Conservation (phyloP, 2,113 vertebrate genomes). For the Platysteira castanea region DNA sequence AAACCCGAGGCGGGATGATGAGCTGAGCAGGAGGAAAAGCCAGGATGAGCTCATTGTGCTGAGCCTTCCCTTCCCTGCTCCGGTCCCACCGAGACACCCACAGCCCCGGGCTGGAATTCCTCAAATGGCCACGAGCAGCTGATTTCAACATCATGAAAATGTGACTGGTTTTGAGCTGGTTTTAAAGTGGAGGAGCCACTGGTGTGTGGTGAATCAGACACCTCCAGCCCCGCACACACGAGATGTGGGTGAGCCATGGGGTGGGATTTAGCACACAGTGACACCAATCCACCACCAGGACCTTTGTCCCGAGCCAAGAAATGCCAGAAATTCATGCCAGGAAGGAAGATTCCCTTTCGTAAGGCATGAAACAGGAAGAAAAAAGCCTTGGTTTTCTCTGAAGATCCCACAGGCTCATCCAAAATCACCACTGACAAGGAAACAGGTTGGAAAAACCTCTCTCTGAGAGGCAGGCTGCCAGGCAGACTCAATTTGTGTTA, state of each 20-base stretch:
- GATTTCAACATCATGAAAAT: not conserved
- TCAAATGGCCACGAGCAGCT: not conserved
- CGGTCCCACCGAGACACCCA: not conserved
- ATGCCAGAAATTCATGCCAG: not conserved
- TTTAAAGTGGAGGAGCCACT: not conserved
- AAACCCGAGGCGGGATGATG: not conserved
- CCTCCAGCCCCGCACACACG: not conserved
- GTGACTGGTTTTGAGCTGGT: not conserved
- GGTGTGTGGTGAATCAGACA: not conserved
- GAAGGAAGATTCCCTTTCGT: not conserved
- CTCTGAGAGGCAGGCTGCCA: not conserved
- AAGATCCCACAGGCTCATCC: not conserved
- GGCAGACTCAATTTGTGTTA: not conserved
- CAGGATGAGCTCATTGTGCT: not conserved
- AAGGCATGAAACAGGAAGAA: not conserved
- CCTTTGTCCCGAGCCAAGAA: not conserved
- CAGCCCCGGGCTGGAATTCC: not conserved
- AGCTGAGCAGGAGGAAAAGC: not conserved
- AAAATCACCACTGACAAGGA: not conserved
- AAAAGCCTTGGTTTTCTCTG: not conserved
- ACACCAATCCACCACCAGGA: not conserved
- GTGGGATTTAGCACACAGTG: not conserved
- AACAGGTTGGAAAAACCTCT: not conserved
- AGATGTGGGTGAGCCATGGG: not conserved
- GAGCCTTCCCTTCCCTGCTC: not conserved